Percentiles rank a stretch among this genome's conserved stretches.
These are phyloP conservation scores for Muscicapa adusta DNA, from an alignment of 2,113 vertebrate genomes.

Conservation along the genomic window DNA sequence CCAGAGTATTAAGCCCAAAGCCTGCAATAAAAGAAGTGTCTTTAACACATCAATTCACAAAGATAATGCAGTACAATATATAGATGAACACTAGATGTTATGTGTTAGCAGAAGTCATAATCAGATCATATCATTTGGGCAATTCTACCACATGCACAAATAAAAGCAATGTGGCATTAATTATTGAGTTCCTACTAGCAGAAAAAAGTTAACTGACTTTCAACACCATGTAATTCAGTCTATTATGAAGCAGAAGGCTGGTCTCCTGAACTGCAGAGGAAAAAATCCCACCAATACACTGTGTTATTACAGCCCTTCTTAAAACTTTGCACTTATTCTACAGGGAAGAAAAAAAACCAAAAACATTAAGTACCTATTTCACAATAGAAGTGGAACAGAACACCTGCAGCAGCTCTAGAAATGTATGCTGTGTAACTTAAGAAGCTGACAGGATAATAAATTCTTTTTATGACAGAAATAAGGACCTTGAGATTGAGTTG, in stretches of 20 bases:
- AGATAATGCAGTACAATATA: not conserved
- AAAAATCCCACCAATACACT: not conserved
- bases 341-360: not conserved
- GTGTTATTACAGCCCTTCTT: not conserved
- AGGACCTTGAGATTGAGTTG: not conserved
- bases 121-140: not conserved
- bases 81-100: not conserved
- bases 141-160: not conserved
- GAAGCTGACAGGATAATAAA: not conserved
- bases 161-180: not conserved
- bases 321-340: not conserved
- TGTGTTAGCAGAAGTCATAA: not conserved
- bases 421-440: not conserved
- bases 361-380: not conserved
- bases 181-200: not conserved
- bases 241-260: not conserved
- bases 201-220: not conserved
- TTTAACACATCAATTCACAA: not conserved
- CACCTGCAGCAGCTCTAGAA: not conserved
- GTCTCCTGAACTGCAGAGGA: not conserved
- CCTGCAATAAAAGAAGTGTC: constrained; percentile 68
- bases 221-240: not conserved
- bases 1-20: constrained; percentile 87
- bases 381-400: not conserved
- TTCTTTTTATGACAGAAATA: not conserved